Percentiles rank a stretch among this genome's conserved stretches.
phyloP scores from a whole-genome alignment of 2,888 invertebrate species.

The Caenorhabditis uteleia region DNA sequence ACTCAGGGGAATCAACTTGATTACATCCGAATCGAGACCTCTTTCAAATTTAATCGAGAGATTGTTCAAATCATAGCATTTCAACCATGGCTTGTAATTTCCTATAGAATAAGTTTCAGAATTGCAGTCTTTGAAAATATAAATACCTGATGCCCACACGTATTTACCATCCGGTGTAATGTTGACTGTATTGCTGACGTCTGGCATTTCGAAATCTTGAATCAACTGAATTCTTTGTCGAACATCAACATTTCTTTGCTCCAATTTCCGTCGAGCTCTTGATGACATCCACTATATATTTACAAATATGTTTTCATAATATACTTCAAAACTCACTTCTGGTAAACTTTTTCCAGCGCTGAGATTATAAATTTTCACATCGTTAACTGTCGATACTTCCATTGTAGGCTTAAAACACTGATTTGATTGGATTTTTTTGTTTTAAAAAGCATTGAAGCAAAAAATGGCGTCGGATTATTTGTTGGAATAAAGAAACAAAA shows the following conservation, averaged over 20 bases:
- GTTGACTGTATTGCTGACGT: constrained; percentile 83
- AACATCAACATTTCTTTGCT: constrained; percentile 76
- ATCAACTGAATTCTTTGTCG: constrained; percentile 90
- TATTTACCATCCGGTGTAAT: constrained; percentile 90
- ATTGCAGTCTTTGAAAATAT: background rate
- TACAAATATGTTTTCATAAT: background rate
- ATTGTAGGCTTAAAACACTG: constrained; percentile 26
- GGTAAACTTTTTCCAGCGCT: constrained; percentile 95
- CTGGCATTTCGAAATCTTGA: constrained; percentile 98
- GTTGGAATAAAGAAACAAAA: no score
- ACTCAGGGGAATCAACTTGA: constrained; percentile 88
- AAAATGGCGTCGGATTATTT: no score
- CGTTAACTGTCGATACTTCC: constrained; percentile 76
- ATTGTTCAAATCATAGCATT: constrained; percentile 94
- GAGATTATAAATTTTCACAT: constrained; percentile 95
- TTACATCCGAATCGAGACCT: constrained; percentile 93
- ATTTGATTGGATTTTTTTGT: no score
- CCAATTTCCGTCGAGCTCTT: constrained; percentile 70
- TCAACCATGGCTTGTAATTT: constrained; percentile 90
- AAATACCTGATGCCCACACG: constrained; percentile 84
- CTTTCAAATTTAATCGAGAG: constrained; percentile 95
- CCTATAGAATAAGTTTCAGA: constrained; percentile 65
- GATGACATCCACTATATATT: constrained; percentile 73
- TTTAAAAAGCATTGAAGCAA: no score
- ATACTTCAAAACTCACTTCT: constrained; percentile 78